Percentiles rank a stretch among this genome's conserved stretches.
Conservation (phyloP, 2,888 invertebrate species). For the Apamea anceps region DNA sequence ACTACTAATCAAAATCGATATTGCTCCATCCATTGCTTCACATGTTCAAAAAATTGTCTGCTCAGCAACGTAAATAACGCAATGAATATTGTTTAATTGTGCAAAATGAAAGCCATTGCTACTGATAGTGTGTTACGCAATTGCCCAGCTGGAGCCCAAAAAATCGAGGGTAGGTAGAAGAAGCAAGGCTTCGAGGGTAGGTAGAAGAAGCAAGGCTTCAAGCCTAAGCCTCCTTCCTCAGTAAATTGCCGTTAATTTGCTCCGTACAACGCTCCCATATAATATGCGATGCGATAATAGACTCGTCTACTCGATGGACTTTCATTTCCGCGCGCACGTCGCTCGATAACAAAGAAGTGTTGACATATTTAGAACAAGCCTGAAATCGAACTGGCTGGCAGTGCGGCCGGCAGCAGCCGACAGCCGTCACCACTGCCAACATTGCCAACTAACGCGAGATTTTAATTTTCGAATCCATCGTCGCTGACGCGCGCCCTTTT, state of each 20-base stretch:
- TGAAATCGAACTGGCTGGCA: slow-evolving; percentile 86
- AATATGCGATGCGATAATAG: slow-evolving; percentile 86
- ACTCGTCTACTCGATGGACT: slow-evolving; percentile 85
- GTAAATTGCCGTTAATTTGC: slow-evolving; percentile 73
- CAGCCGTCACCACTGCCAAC: slow-evolving; percentile 85
- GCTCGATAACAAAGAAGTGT: slow-evolving; percentile 89
- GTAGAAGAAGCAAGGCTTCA: not conserved
- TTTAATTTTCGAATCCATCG: slow-evolving; percentile 90
- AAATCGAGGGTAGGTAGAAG: not conserved
- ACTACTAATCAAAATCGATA: no score
- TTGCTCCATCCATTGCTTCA: no score
- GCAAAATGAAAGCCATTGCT: no score
- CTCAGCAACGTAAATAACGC: no score
- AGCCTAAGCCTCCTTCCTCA: slow-evolving; percentile 10
- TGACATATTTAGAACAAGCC: slow-evolving; percentile 91
- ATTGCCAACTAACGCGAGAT: slow-evolving; percentile 83
- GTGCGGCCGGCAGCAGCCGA: slow-evolving; percentile 75
- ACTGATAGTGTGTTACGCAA: no score
- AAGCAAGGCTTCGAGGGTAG: not conserved
- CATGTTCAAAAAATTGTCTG: no score
- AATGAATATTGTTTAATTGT: no score
- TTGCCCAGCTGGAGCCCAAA: no score
- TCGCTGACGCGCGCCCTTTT: slow-evolving; percentile 79
- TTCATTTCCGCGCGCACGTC: slow-evolving; percentile 89
- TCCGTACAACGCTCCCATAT: slow-evolving; percentile 72